Base-by-base conservation (phyloP, 2,888 invertebrate species). In the Drosophila falleni region DNA sequence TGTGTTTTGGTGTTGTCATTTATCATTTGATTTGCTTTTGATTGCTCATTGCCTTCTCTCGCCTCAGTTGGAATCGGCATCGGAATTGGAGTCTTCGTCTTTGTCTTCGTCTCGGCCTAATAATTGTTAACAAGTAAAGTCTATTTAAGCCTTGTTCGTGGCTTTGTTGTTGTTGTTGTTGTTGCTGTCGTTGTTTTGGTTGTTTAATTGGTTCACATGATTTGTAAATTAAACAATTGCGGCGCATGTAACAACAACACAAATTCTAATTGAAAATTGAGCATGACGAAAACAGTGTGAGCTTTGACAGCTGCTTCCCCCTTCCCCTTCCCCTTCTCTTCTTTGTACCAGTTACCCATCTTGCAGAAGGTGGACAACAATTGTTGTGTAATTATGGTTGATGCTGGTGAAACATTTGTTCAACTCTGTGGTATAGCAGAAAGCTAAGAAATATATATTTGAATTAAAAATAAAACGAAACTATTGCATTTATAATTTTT, bases 121-220 rank as follows among this genome's bases (percentile, higher is more conserved):
- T 85, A 90, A 90, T 90, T 90, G 90, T 91, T 90, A 91, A 91
- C 90, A 91, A 90, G 90, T 90, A 90, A 90, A 91, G 81, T 91
- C 90, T 90, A 87, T 87, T 87, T 89, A 89, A 87, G 87, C 85
- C 89, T 73, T 89, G 90, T 87, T 84, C 81, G 55, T 89, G 69
- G 70, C 71, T 56, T 46, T 73, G 71, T 69, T 68, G 75, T 64
- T 55, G 65, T 44, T 59, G 64, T 51, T 75, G 70, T 61, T 82
- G 66, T 51, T 46, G 37, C 37, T 37, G 37, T 62, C n/a, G 35
- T 65, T 75, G 65, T 51, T 78, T 59, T 63, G 70, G n/a, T n/a
- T 80, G 78, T 87, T 81, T 89, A 87, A 87, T 89, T 87, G 90
- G 87, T 87, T 87, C 87, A 89, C 87, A 87, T 89, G 90, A 90